These are phyloP conservation scores for Maccullochella peelii DNA, from an alignment of 2,113 vertebrate species.

Conservation along the genomic window DNA sequence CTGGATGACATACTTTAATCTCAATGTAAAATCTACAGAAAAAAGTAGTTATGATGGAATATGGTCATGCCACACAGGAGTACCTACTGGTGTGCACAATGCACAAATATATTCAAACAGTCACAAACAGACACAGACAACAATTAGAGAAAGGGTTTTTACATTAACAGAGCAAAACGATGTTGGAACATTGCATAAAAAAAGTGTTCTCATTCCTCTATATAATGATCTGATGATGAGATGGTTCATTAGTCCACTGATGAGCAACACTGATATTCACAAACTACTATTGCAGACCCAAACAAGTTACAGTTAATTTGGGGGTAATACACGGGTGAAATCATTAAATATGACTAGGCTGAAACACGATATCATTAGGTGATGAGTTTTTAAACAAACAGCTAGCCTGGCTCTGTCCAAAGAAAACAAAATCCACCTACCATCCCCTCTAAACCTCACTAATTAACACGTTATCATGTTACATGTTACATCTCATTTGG, in stretches of 20 bases:
- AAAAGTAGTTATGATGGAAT: slow-evolving; percentile 32
- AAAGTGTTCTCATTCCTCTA: background rate
- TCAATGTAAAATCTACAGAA: background rate
- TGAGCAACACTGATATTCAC: background rate
- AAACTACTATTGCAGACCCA: background rate
- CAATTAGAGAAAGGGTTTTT: background rate
- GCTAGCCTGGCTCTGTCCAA: background rate
- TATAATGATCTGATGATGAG: background rate
- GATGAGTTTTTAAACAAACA: background rate
- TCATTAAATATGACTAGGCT: background rate
- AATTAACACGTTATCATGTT: background rate
- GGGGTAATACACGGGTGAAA: background rate
- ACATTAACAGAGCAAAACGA: slow-evolving; percentile 3
- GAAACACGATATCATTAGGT: background rate
- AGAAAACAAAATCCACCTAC: background rate
- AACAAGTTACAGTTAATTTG: background rate
- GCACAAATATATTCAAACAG: background rate
- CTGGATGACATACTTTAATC: background rate
- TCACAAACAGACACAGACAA: slow-evolving; percentile 5
- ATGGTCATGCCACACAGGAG: slow-evolving; percentile 40
- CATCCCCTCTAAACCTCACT: background rate
- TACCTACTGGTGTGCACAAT: background rate
- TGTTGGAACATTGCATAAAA: background rate
- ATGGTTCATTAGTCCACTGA: background rate
- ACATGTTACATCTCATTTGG: too few species aligned